Base-by-base conservation (phyloP, 2,888 invertebrate genomes). In the Sarcophaga rosellei region DNA sequence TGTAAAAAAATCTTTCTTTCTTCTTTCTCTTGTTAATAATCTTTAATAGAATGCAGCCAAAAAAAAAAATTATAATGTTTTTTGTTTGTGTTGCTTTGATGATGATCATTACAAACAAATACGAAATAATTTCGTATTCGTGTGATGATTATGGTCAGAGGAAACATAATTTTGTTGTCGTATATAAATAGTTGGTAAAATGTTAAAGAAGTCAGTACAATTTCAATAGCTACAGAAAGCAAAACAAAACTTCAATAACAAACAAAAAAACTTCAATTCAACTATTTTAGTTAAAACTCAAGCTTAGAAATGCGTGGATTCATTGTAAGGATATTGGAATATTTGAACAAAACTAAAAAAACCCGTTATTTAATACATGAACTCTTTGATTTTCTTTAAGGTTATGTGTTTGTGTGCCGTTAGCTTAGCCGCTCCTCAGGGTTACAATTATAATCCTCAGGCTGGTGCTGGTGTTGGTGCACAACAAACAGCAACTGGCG, bases 251-350 rank as follows among this genome's bases (percentile, higher is more conserved):
- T 88, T 81, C 63, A 88, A 72, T 69, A 85, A 76, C 75, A 75
- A 85, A 76, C 75, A 70, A 76, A 66, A 70, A 53, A 72, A 82
- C 77, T 88, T 87, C 85, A 88, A 88, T 53, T 70, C 88, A 78
- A 89, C 90, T 91, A 91, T 81, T 89, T 87, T 84, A 82, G 81
- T 25, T 86, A 87, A 87, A 88, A 79, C 59, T 65, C 82, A 91
- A 92, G 90, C 89, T 86, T 66, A 89, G 90, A 92, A 90, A 92
- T 92, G 92, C 92, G 92, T 92, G 92, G 92, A 90, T 91, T 92
- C 88, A 91, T 92, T 90, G 92, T 92, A 91, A 91, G 92, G 85
- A 82, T 21, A 35, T 62, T 44, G 20, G 57, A 35, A 53, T 12
- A 53, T 57, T 70, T 4, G 35, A n/a, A 63, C 70, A 53, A 45